Percentiles rank a stretch among this genome's conserved stretches.
phyloP scores from a whole-genome alignment of 2,113 vertebrate genomes.

The Poeciliopsis turrubarensis region DNA sequence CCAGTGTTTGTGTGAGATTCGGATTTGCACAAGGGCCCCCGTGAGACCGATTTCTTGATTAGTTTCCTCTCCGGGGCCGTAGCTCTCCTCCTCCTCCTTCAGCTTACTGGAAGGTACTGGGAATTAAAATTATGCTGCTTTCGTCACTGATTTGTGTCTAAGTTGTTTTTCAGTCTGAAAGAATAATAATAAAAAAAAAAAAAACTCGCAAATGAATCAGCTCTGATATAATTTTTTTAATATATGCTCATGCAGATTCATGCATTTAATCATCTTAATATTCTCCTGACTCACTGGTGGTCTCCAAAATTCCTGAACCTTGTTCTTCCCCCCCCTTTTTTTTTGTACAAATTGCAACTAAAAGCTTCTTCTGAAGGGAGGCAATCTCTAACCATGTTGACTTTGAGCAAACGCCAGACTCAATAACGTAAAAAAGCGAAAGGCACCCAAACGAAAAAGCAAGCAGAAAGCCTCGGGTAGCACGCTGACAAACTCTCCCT shows the following conservation, averaged over 20 bases:
- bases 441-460: slow-evolving; percentile 57
- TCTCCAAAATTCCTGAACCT: neutral
- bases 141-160: slow-evolving; percentile 1
- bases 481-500: slow-evolving; percentile 15
- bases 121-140: slow-evolving; percentile 14
- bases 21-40: slow-evolving; percentile 40
- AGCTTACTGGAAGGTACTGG: slow-evolving; percentile 18
- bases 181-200: too few species aligned
- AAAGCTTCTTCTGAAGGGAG: slow-evolving; percentile 33
- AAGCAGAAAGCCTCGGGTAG: slow-evolving; percentile 28
- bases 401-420: slow-evolving; percentile 58
- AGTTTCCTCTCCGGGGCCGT: slow-evolving; percentile 61
- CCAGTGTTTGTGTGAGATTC: slow-evolving; percentile 21
- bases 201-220: neutral
- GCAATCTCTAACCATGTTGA: slow-evolving; percentile 62
- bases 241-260: too few species aligned
- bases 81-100: slow-evolving; percentile 42
- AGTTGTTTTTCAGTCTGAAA: slow-evolving; percentile 3
- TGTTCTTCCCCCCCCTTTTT: neutral
- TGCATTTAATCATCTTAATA: neutral
- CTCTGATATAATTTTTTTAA: neutral
- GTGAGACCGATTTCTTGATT: slow-evolving; percentile 70
- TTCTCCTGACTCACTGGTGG: neutral
- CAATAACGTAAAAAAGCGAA: slow-evolving; percentile 48
- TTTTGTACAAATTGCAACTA: slow-evolving; percentile 34